phyloP scores from a whole-genome alignment of 2,797 vertebrate genomes.

The Esox lucius region DNA sequence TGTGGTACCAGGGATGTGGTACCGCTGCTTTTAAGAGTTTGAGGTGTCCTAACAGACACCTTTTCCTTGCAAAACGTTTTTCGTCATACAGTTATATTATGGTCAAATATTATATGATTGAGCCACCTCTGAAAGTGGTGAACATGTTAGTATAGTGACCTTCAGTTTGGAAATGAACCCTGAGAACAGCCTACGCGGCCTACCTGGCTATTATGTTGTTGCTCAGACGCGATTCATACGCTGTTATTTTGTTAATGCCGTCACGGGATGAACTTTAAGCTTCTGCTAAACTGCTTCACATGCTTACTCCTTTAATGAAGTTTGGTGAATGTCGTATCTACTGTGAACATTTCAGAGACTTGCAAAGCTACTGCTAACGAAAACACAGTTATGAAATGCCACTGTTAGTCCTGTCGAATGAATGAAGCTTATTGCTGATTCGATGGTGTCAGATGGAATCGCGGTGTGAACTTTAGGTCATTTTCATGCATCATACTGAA shows the following conservation, averaged over 20 bases:
- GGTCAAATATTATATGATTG: background rate
- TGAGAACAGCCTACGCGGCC: background rate
- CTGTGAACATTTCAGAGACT: background rate
- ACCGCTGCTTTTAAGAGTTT: background rate
- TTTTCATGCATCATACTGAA: conserved; percentile 64
- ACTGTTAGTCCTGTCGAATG: conserved; percentile 1
- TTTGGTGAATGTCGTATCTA: background rate
- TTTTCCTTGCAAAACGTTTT: background rate
- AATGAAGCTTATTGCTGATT: background rate
- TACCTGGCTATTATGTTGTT: background rate
- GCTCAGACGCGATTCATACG: background rate
- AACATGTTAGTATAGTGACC: background rate
- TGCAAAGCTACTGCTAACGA: background rate
- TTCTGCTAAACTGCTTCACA: background rate
- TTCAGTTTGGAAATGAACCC: background rate
- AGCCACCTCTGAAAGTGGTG: background rate
- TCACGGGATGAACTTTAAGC: background rate
- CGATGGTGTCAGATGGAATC: conserved; percentile 66
- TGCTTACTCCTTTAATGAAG: background rate
- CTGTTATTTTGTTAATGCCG: background rate
- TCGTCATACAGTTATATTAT: background rate
- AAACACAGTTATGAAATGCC: conserved; percentile 1
- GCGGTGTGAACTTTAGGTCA: conserved; percentile 50
- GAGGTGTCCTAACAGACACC: background rate
- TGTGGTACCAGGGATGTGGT: background rate